A percentile compares a stretch with the other conserved stretches of the same genome.
These are phyloP conservation scores for Stegana nigrithorax DNA, from an alignment of 2,888 invertebrate genomes.

Conservation along the genomic window DNA sequence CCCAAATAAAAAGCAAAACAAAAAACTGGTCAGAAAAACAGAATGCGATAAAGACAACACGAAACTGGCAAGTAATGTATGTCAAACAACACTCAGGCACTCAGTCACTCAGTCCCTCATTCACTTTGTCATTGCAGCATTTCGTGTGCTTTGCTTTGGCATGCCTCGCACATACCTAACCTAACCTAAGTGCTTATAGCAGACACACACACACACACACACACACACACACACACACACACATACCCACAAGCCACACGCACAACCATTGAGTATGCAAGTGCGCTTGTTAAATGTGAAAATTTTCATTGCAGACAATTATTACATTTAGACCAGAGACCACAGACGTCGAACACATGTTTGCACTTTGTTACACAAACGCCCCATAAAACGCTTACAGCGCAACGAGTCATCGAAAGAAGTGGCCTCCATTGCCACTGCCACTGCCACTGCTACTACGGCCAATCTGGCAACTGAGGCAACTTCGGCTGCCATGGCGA, in stretches of 20 bases:
- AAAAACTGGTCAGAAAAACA: constrained; percentile 23
- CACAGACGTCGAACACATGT: constrained; percentile 28
- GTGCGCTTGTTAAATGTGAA: neutral
- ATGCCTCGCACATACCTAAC: no score
- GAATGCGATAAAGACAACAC: constrained; percentile 22
- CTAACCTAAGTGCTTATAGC: no score
- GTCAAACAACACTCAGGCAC: constrained; percentile 1
- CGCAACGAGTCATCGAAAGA: constrained; percentile 34
- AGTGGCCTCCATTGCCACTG: constrained; percentile 29
- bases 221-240: constrained; percentile 22
- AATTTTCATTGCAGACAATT: constrained; percentile 38
- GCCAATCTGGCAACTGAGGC: constrained; percentile 23
- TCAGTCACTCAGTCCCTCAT: constrained; percentile 4
- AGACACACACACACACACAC: constrained; percentile 16
- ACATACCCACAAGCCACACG: neutral
- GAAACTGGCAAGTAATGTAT: no score
- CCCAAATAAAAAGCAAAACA: constrained; percentile 12
- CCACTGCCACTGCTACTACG: constrained; percentile 21
- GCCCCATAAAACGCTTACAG: constrained; percentile 34
- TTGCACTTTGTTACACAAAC: constrained; percentile 47
- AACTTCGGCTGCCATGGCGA: no score
- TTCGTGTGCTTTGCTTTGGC: constrained; percentile 35
- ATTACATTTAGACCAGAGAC: constrained; percentile 41
- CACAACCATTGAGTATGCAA: neutral
- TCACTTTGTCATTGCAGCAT: constrained; percentile 26